These are phyloP conservation scores for Julus scanicus DNA, from an alignment of 2,888 invertebrate genomes.

Conservation along the genomic window DNA sequence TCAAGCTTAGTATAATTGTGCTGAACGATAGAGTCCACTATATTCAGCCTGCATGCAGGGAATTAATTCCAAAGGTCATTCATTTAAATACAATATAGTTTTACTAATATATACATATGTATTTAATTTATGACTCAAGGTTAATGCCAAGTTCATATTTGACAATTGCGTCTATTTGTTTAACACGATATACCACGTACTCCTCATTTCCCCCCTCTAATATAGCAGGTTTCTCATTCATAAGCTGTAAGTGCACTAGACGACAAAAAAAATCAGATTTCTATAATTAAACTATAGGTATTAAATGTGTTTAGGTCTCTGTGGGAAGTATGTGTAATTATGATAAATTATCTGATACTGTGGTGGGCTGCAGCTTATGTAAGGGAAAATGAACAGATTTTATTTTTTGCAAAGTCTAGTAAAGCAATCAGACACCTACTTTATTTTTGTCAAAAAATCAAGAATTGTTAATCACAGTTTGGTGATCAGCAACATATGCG, in stretches of 20 bases:
- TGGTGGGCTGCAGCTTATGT: background rate
- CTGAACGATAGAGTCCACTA: background rate
- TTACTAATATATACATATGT: background rate
- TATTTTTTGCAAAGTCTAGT: too few species aligned
- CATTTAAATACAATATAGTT: slow-evolving; percentile 13
- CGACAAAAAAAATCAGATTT: too few species aligned
- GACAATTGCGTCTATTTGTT: background rate
- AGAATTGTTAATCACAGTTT: background rate
- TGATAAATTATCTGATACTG: too few species aligned
- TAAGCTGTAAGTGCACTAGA: too few species aligned
- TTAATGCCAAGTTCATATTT: background rate
- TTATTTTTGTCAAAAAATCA: background rate
- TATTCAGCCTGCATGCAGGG: background rate
- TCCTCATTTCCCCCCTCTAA: background rate
- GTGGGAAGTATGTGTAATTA: too few species aligned
- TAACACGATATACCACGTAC: background rate
- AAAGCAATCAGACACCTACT: too few species aligned
- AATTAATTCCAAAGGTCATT: background rate
- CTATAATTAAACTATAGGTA: too few species aligned
- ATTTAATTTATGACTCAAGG: background rate
- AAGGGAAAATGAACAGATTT: background rate
- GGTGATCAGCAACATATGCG: background rate
- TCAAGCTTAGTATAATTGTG: background rate
- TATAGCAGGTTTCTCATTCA: too few species aligned
- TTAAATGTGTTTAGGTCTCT: too few species aligned